Percentiles rank a stretch among this genome's conserved stretches.
phyloP scores from a whole-genome alignment of 2,797 vertebrate species.

The Acipenser oxyrinchus region DNA sequence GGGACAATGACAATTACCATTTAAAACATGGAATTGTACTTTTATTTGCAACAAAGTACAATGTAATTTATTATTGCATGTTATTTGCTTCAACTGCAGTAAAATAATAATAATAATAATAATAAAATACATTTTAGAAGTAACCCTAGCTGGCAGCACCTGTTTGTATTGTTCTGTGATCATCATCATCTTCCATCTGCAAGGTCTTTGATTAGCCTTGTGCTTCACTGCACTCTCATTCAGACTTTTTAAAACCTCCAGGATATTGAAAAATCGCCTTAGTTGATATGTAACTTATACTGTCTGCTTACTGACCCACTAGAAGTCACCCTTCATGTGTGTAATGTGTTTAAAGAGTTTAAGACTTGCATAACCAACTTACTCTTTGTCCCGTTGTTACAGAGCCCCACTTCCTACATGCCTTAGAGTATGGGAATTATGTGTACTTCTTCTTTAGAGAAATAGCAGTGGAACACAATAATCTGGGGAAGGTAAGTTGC shows the following conservation, averaged over 20 bases:
- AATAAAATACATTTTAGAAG: too few relatives aligned
- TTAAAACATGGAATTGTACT: too few relatives aligned
- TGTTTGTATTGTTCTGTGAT: background rate
- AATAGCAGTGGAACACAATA: constrained; percentile 86
- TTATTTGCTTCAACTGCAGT: too few relatives aligned
- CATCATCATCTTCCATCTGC: background rate
- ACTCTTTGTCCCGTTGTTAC: constrained; percentile 31
- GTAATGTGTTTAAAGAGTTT: background rate
- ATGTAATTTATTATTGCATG: too few relatives aligned
- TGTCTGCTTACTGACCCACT: background rate
- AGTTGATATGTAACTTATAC: constrained; percentile 6
- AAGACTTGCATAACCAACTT: background rate
- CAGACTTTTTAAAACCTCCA: constrained; percentile 58
- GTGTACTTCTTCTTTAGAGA: constrained; percentile 96
- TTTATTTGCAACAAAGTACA: too few relatives aligned
- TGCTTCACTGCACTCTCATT: constrained; percentile 46
- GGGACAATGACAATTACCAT: background rate
- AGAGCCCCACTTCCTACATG: constrained; percentile 94
- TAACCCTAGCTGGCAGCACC: background rate
- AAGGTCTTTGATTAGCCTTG: constrained; percentile 26
- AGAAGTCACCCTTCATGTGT: too few relatives aligned
- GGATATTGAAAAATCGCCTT: constrained; percentile 38
- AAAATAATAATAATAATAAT: too few relatives aligned
- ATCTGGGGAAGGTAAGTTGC: constrained; percentile 77
- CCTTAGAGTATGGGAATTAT: constrained; percentile 88